Base-by-base conservation (phyloP, 2,797 vertebrate species). In the Fistularia tabacaria region DNA sequence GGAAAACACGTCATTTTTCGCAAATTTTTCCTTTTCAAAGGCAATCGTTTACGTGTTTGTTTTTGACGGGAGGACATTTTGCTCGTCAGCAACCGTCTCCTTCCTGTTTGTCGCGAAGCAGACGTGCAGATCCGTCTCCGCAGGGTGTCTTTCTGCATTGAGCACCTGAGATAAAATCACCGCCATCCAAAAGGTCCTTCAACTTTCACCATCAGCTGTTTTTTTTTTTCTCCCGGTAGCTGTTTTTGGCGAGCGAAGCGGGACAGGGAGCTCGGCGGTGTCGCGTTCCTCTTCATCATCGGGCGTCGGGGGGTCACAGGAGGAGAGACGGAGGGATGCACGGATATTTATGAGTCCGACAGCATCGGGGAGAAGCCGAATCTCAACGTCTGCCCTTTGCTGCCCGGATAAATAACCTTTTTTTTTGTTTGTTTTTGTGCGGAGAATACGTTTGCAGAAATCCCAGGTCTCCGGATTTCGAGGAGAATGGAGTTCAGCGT, bases 261-360 rank as follows among this genome's bases (percentile, higher is more conserved):
- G 15, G 58, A 66, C 25, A 43, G 48, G 69, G 67, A 64, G 10
- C n/a, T 1, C 42, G 52, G 68, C 40, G 49, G 77, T 63, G 42
- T 83, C 66, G 15, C 25, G 47, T 82, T 72, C 47, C 58, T 80
- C 54, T 51, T 72, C 62, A 61, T 78, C 66, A 47, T 42, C 61
- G 36, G 14, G 39, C 9, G 10, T 36, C 8, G 6, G 51, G 14
- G 37, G 36, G 10, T 36, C 38, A 39, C 49, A 51, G 6, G 9
- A 25, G 40, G 40, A 44, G 14, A 15, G 10, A 66, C 37, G 3
- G 72, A 58, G 74, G 81, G 82, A 83, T 54, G 11, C 38, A 7
- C 39, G 57, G 70, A 82, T 79, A 87, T 88, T 88, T 85, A 86
- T 65, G 73, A 73, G 71, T 76, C 64, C 81, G 85, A 82, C 77